Evolutionary conservation across 2,888 invertebrate species (phyloP).

Genomic region (Synanthedon vespiformis): DNA sequence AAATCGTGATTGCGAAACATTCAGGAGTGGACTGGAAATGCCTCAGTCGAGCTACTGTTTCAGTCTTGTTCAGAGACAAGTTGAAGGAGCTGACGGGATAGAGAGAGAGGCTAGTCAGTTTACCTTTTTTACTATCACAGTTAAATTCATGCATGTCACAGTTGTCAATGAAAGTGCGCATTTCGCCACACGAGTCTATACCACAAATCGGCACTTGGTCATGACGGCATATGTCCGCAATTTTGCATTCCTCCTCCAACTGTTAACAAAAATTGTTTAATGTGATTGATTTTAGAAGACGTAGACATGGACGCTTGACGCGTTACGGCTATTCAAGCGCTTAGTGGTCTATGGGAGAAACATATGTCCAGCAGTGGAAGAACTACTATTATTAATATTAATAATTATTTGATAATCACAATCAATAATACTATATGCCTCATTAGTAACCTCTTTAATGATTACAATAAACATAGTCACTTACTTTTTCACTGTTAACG

Average conservation of each 20-base stretch:
- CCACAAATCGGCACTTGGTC: constrained; percentile 59
- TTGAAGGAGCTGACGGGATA: no score
- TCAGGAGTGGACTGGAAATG: no score
- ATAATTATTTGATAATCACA: no score
- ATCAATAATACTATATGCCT: no score
- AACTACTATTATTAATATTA: no score
- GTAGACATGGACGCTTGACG: background rate
- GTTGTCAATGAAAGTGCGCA: constrained; percentile 55
- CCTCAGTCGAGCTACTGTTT: no score
- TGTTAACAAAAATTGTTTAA: constrained; percentile 11
- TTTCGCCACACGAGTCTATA: constrained; percentile 55
- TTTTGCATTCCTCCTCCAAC: constrained; percentile 58
- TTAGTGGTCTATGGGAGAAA: no score
- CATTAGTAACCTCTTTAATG: no score
- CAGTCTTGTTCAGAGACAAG: no score
- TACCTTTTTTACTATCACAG: constrained; percentile 55
- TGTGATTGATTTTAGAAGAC: background rate
- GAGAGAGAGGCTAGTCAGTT: background rate
- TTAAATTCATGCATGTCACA: constrained; percentile 62
- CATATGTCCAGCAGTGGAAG: no score
- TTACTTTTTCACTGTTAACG: constrained; percentile 48
- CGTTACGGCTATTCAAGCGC: no score
- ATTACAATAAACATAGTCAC: background rate
- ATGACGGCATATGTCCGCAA: constrained; percentile 55
- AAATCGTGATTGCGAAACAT: no score